A percentile compares a stretch with the other conserved stretches of the same genome.
Evolutionary conservation across 2,797 vertebrate species (phyloP).

Genomic region (Moxostoma hubbsi): DNA sequence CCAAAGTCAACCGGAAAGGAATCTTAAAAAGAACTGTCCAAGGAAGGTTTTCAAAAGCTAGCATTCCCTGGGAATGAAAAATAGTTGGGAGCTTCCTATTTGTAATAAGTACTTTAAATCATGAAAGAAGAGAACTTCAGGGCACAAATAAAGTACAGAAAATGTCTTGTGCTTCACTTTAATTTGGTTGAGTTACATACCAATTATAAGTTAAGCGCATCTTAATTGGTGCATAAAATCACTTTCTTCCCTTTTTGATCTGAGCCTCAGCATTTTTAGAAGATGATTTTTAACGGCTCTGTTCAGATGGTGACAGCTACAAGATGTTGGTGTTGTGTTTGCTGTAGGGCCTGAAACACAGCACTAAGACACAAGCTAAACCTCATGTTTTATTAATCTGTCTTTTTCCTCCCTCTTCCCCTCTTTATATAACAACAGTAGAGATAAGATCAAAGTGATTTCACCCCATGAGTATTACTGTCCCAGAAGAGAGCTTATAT

Average conservation of each 20-base stretch:
- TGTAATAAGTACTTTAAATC: neutral
- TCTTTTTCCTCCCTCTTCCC: constrained; percentile 19
- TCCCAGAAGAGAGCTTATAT: constrained; percentile 33
- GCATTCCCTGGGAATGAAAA: neutral
- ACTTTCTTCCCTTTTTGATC: constrained; percentile 6
- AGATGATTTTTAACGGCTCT: constrained; percentile 13
- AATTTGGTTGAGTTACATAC: neutral
- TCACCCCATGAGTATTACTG: constrained; percentile 6
- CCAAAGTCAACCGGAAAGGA: neutral
- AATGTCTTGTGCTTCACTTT: neutral
- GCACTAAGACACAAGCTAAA: constrained; percentile 20
- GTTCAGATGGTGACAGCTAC: constrained; percentile 31
- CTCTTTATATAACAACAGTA: constrained; percentile 24
- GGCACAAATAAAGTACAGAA: neutral
- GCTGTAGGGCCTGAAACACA: constrained; percentile 21
- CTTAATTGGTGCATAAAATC: neutral
- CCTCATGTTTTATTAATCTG: constrained; percentile 49
- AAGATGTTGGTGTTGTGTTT: constrained; percentile 39
- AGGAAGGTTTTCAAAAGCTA: neutral
- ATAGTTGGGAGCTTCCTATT: neutral
- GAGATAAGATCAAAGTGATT: constrained; percentile 37
- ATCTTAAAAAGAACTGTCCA: neutral
- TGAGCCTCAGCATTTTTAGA: neutral
- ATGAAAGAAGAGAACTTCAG: neutral
- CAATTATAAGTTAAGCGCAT: neutral